Base-by-base conservation (phyloP, 2,888 invertebrate genomes). In the Andrena minutula region DNA sequence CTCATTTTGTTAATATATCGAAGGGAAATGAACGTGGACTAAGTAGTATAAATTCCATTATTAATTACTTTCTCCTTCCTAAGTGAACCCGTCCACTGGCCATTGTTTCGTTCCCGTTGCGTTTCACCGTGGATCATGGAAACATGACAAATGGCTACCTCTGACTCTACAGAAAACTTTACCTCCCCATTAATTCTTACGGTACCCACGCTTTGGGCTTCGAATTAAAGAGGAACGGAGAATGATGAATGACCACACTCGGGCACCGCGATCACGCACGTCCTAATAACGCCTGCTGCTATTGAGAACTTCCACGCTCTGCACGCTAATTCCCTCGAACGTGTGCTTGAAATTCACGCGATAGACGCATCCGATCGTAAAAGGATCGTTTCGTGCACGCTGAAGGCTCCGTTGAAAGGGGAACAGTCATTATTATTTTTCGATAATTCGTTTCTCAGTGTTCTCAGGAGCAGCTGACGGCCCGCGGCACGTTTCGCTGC, bases 161-260 rank as follows among this genome's bases (percentile, higher is more conserved):
- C 8, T n/a, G 30, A 12, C 10, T 28, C 5, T 0, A 5, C 4
- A 35, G 6, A 35, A 56, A 66, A 30, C 56, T 58, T 56, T 23
- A 0, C 16, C 41, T 10, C 23, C 8, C 32, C 47, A 35, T 61
- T 69, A 26, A 51, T 69, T 26, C 20, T 60, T 61, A 28, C 41
- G 20, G 4, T 6, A n/a, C 1, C 64, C 16, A 10, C 35, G 51
- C 64, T 72, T 72, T 35, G 26, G 30, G n/a, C 30, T 58, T 26
- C 35, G 60, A 63, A 71, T 63, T 71, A 64, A 56, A 51, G 16
- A 64, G 23, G 6, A 56, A 8, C 53, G n/a, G 61, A 47, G 23
- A 64, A 71, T 63, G 30, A 75, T 23, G 53, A 75, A 75, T 69
- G 70, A 47, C 32, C 58, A 8, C n/a, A 30, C 32, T 70, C 61